These are phyloP conservation scores for Pseudopleuronectes americanus DNA, from an alignment of 2,797 vertebrate genomes.

Conservation along the genomic window DNA sequence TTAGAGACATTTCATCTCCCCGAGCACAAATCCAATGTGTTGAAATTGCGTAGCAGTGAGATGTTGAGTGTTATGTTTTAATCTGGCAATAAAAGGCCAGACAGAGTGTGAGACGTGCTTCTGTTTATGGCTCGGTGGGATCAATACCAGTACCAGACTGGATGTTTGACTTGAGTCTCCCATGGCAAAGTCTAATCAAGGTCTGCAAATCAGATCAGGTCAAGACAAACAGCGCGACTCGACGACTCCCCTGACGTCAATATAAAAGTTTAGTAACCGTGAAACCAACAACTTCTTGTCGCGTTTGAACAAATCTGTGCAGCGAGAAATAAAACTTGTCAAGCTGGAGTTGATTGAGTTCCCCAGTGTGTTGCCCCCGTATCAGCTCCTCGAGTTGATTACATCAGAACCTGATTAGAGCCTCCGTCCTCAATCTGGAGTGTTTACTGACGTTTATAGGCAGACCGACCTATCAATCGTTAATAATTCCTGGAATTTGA, in stretches of 20 bases:
- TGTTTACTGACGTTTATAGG: constrained; percentile 72
- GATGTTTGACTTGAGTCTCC: constrained; percentile 29
- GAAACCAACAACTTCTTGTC: constrained; percentile 50
- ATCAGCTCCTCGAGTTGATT: constrained; percentile 68
- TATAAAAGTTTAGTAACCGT: constrained; percentile 49
- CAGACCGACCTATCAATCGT: constrained; percentile 45
- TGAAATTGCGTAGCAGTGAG: constrained; percentile 34
- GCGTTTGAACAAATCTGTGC: constrained; percentile 41
- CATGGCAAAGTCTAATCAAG: constrained; percentile 46
- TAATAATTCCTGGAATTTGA: constrained; percentile 67
- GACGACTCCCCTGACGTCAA: constrained; percentile 41
- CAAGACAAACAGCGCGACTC: constrained; percentile 31
- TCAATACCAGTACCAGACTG: constrained; percentile 48
- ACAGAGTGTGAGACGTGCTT: constrained; percentile 37
- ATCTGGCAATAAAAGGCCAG: constrained; percentile 49
- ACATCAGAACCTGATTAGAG: constrained; percentile 67
- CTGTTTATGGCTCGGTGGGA: constrained; percentile 47
- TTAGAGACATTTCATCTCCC: constrained; percentile 23
- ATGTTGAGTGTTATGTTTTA: constrained; percentile 30
- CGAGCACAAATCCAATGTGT: constrained; percentile 22
- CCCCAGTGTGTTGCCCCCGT: constrained; percentile 47
- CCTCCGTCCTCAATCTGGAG: constrained; percentile 54
- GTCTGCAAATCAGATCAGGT: constrained; percentile 50
- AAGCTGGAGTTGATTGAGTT: constrained; percentile 43
- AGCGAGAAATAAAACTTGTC: constrained; percentile 26